Evolutionary conservation across 2,113 vertebrate species (phyloP), one percentile per base, ranked within the genome.

Genomic region (Ptilorrhoa leucosticta): DNA sequence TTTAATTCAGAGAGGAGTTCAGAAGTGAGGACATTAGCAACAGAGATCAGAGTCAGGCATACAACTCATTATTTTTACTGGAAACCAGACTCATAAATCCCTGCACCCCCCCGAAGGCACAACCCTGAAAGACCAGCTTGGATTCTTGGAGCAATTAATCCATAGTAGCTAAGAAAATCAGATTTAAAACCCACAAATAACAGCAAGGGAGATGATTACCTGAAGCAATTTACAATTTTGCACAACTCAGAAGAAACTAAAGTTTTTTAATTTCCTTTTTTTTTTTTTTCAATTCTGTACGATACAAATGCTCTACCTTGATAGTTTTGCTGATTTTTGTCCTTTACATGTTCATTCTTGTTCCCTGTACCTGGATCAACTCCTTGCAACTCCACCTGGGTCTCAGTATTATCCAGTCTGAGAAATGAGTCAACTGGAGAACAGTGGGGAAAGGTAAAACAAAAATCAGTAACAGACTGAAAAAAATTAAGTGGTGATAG

Each of bases 281-380:
- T 64, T 50, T 56, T 30, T 16, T 9, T 22, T n/a, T 24, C 6
- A 31, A 54, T 27, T 81, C 45, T 84, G 92, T 95, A 95, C 50
- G 47, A 80, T 57, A 72, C 26, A 71, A 87, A 97, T 86, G 89
- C 88, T 4, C 96, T 99, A 98, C 98, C 97, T 97, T 97, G 97
- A 96, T 91, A 98, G 95, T 96, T 98, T 89, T 96, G 98, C 95
- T 98, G 98, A 87, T 96, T 97, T 94, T 92, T 97, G 95, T 98
- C 95, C 80, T 76, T 53, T 3, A 72, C 96, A 64, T 97, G 95
- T 94, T 98, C 98, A 98, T 98, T 98, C 93, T 98, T 98, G 90
- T 90, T 97, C 95, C 94, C 97, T 82, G 97, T 96, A 97, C 97
- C 98, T 82, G 94, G 98, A 98, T 98, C 98, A 85, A 97, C 97